Base-by-base conservation (phyloP, 2,113 vertebrate species). In the Octodon degus region DNA sequence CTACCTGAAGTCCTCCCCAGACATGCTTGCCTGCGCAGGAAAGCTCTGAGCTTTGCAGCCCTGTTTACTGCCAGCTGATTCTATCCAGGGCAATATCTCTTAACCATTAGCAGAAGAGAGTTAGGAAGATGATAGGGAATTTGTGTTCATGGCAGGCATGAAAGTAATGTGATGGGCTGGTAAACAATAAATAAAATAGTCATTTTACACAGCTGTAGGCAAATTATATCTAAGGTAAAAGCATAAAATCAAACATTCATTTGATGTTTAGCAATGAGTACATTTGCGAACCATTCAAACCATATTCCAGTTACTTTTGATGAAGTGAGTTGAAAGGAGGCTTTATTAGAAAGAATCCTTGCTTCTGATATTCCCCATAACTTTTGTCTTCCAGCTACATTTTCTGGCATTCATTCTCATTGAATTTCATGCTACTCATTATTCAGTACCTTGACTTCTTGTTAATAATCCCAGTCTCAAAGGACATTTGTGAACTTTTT, bases 21-120 rank as follows among this genome's bases (percentile, higher is more conserved):
- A 95, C 11, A 32, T 81, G 94, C 97, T 68, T 96, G 97, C 95
- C 91, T 94, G 91, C 94, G 58, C 19, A 74, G 89, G 89, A 92
- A 95, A 97, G 96, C 95, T 90, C 97, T 91, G 89, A 91, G 96
- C 93, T 96, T 96, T 97, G 80, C 43, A 92, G 62, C 82, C 86
- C 92, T 96, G 81, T 90, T 95, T 97, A 90, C 67, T 97, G 89
- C 82, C 90, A 86, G 74, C 79, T 96, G 74, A 60, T 87, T 95
- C 82, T 95, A 83, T 90, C 88, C 60, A 88, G 74, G 85, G 67
- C 88, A 63, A 34, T 97, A 90, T 94, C 82, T 96, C 74, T 95
- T 97, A 62, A 63, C 85, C 60, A 4, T 62, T 95, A 93, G 88
- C 94, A 96, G 96, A 93, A n/a, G 72, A 60, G 53, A 86, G 77